Percentiles rank a stretch among this genome's conserved stretches.
phyloP scores from a whole-genome alignment of 2,797 vertebrate species.

The Clarias fuscus region DNA sequence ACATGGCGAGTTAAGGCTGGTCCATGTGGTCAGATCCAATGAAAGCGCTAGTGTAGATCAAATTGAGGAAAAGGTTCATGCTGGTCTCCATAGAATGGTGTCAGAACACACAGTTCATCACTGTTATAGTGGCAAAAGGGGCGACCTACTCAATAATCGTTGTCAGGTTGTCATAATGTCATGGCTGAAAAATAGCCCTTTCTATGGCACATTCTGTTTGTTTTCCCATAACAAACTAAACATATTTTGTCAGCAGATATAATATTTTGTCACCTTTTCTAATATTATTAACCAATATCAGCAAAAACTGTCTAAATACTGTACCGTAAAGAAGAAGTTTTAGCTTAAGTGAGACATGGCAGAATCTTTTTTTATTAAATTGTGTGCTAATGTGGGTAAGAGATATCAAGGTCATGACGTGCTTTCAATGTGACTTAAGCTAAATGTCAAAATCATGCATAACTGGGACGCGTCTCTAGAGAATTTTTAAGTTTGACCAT shows the following conservation, averaged over 20 bases:
- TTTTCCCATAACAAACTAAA: not conserved
- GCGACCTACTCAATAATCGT: too few relatives aligned
- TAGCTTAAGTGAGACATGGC: not conserved
- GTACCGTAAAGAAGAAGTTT: not conserved
- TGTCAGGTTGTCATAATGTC: too few relatives aligned
- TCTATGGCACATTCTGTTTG: not conserved
- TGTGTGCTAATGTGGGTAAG: constrained; percentile 14
- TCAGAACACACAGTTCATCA: too few relatives aligned
- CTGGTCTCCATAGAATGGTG: too few relatives aligned
- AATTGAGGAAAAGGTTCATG: too few relatives aligned
- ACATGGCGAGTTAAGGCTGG: too few relatives aligned
- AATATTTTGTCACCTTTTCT: not conserved
- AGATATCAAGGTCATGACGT: constrained; percentile 12
- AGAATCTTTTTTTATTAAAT: not conserved
- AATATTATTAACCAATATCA: not conserved
- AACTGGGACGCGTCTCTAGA: not conserved
- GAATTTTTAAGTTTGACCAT: constrained; percentile 21
- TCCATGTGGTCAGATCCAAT: too few relatives aligned
- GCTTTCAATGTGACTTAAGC: constrained; percentile 15
- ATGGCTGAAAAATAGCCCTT: too few relatives aligned
- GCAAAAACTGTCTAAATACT: too few relatives aligned
- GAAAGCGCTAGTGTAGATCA: too few relatives aligned
- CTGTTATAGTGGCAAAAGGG: too few relatives aligned
- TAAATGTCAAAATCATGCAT: constrained; percentile 9
- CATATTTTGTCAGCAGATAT: not conserved